Conservation (phyloP, 2,113 vertebrate species). For the Struthidea cinerea region DNA sequence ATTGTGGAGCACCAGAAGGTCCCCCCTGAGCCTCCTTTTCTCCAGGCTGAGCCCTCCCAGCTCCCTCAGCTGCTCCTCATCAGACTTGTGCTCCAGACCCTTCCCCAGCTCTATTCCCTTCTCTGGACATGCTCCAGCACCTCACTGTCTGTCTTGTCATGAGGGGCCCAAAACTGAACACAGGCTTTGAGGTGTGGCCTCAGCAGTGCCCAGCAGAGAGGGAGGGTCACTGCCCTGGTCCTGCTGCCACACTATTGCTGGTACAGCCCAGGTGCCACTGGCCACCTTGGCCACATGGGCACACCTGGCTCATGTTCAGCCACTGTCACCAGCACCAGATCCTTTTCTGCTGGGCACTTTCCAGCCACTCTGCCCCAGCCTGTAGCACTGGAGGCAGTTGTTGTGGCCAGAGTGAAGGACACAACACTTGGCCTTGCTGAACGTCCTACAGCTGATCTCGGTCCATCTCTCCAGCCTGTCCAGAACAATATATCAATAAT, state of each 20-base stretch:
- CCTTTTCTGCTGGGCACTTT: background rate
- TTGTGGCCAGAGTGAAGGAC: background rate
- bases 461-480: background rate
- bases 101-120: accelerated
- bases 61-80: background rate
- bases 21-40: background rate
- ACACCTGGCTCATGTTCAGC: background rate
- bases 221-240: background rate
- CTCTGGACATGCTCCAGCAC: background rate
- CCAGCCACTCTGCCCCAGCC: background rate
- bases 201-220: background rate
- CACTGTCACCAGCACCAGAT: background rate
- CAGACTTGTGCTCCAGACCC: background rate
- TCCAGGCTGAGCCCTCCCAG: background rate
- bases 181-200: too few species aligned
- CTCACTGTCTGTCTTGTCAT: accelerated
- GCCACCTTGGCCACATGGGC: background rate
- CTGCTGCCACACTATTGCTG: background rate
- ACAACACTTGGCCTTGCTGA: accelerated
- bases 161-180: accelerated
- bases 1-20: accelerated
- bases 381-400: background rate
- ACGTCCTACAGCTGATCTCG: background rate
- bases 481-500: background rate
- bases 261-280: background rate